Base-by-base conservation (phyloP, 2,797 vertebrate genomes). In the Chelonia mydas region DNA sequence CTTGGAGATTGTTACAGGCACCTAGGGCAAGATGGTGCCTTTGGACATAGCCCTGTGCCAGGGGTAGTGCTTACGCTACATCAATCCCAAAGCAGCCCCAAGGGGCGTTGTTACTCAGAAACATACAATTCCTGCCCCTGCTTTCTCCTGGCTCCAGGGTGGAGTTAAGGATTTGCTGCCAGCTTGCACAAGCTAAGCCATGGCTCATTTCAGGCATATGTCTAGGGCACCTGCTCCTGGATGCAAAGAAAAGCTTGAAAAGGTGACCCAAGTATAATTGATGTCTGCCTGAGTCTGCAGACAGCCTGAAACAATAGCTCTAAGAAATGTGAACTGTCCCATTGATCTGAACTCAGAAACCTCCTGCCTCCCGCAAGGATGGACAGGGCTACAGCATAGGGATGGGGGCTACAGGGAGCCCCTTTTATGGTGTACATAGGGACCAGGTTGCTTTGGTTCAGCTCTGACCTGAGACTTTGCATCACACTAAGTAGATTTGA, bases 131-230 rank as follows among this genome's bases (percentile, higher is more conserved):
- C 68, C 37, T 72, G 21, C 33, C 33, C 7, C 13, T 8, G 74
- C 45, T 49, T 49, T 49, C 45, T 77, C 41, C 41, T 27, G 45
- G 72, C 3, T 45, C 72, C 11, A 11, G 72, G 23, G 11, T 6
- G 45, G 45, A 47, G 27, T 77, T 77, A 31, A 31, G 13, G 28
- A 77, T 49, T 31, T 77, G 27, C 74, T 77, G 45, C 50, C 78
- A 21, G 10, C 33, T n/a, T 12, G 11, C 28, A 53, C 31, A 37
- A n/a, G 12, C 17, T 76, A 84, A 76, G 5, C 9, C 57, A 83
- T 5, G 27, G 6, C 0, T 2, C 8, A 17, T 7, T 59, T 7
- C 1, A 3, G 37, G 49, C n/a, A 45, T 31, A 53, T 7, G 45
- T 8, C n/a, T 37, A 68, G 10, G 65, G 19, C 57, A 61, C 54